Base-by-base conservation (phyloP, 2,113 vertebrate genomes). In the Sebastes schlegelii region DNA sequence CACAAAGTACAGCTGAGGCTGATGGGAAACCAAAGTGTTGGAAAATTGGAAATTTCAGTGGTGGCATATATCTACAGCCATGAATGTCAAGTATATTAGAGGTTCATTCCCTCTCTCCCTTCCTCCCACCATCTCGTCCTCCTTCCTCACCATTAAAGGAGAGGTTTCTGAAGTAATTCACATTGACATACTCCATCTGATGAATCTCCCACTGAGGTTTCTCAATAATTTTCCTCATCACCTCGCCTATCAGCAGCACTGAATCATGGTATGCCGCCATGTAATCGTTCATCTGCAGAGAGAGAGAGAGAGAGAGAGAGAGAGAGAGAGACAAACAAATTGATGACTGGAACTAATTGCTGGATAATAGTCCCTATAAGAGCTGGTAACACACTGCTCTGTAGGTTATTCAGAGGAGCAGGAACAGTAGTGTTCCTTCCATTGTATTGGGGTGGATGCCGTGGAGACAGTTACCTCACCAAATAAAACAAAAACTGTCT, bases 251-350 rank as follows among this genome's bases (percentile, higher is more conserved):
- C 19, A 97, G 92, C 77, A 98, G 93, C 80, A 97, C 94, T 0
- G 96, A 94, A 82, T 99, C 95, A 71, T 96, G 89, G 88, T 99
- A 99, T 9, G 97, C 97, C 34, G 94, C 90, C 72, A 96, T 87
- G 92, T 97, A 98, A 84, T 97, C 93, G 46, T 95, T 95, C 91
- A 95, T 95, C 98, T 99, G 91, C 63, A 76, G 40, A 86, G 11
- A 85, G 13, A 77, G 26, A 74, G 14, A 80, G 40, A 86, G 11
- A 85, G 13, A 77, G 26, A 74, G 14, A 80, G 5, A 21, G 3
- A 70, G 5, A 54, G 7, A 40, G 19, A 46, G 63, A 66, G 45
- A 34, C 34, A 34, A 12, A 34, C 4, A 67, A 4, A 7, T 1
- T 43, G 3, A 60, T 17, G 3, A 17, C 11, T 61, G 10, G 19